Conservation (phyloP, 2,888 invertebrate species). For the Dryocosmus kuriphilus region DNA sequence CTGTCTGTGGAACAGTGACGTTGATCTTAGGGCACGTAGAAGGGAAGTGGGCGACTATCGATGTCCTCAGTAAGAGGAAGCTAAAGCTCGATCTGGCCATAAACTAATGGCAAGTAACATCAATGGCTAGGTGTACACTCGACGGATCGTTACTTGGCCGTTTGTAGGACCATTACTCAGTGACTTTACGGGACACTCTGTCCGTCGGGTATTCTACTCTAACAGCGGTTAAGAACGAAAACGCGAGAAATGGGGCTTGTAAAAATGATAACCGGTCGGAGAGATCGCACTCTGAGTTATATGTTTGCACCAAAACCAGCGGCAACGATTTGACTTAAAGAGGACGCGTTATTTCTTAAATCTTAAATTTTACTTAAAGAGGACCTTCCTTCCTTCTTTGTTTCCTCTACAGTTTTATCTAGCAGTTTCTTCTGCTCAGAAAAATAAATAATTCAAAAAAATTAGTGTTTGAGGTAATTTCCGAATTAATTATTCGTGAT, state of each 20-base stretch:
- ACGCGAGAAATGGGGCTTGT: constrained; percentile 57
- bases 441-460: too few relatives aligned
- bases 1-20: constrained; percentile 29
- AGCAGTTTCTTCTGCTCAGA: too few relatives aligned
- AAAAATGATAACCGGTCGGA: constrained; percentile 55
- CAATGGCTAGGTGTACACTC: constrained; percentile 47
- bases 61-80: constrained; percentile 40
- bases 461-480: too few relatives aligned
- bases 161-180: constrained; percentile 52
- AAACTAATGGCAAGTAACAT: constrained; percentile 48
- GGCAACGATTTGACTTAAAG: constrained; percentile 55
- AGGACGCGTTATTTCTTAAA: constrained; percentile 50
- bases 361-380: constrained; percentile 52
- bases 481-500: too few relatives aligned
- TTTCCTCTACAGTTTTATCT: not conserved
- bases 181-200: constrained; percentile 53
- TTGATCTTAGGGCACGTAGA: constrained; percentile 29
- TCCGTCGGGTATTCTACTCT: constrained; percentile 50
- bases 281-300: constrained; percentile 55
- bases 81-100: constrained; percentile 45
- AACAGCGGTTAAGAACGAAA: constrained; percentile 52
- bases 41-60: constrained; percentile 25
- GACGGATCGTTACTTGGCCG: constrained; percentile 51
- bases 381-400: constrained; percentile 31
- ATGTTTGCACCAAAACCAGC: constrained; percentile 56